Percentiles rank a stretch among this genome's conserved stretches.
These are phyloP conservation scores for Hepsetus odoe DNA, from an alignment of 2,113 vertebrate genomes.

Conservation along the genomic window DNA sequence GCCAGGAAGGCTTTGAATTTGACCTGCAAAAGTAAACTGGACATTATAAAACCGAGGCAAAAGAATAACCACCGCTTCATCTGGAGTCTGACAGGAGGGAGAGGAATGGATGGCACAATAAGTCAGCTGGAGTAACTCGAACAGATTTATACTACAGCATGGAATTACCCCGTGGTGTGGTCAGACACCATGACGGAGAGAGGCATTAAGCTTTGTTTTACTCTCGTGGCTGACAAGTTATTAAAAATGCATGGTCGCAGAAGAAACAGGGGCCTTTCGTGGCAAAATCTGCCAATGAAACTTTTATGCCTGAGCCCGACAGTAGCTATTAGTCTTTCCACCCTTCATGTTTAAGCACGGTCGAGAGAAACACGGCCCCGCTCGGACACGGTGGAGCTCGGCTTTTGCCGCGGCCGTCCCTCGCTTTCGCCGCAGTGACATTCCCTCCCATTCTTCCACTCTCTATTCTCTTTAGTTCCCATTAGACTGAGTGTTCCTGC, in stretches of 20 bases:
- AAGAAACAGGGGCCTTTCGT: slow-evolving; percentile 47
- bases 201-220: slow-evolving; percentile 42
- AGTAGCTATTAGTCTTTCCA: slow-evolving; percentile 46
- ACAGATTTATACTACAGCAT: slow-evolving; percentile 5
- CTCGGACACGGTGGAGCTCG: slow-evolving; percentile 10
- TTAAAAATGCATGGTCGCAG: slow-evolving; percentile 47
- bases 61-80: too few species aligned
- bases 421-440: not conserved
- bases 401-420: slow-evolving; percentile 15
- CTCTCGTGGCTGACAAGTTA: slow-evolving; percentile 14
- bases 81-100: not conserved
- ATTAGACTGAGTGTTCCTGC: too few species aligned
- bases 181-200: slow-evolving; percentile 10
- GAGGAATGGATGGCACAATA: too few species aligned
- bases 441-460: not conserved
- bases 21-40: too few species aligned
- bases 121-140: not conserved
- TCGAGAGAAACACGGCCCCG: slow-evolving; percentile 7
- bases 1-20: too few species aligned
- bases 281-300: slow-evolving; percentile 49
- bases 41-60: too few species aligned
- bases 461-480: too few species aligned
- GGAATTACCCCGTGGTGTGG: slow-evolving; percentile 17
- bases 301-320: slow-evolving; percentile 45
- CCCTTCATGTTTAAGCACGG: slow-evolving; percentile 14